Base-by-base conservation (phyloP, 2,113 vertebrate genomes). In the Hippocampus zosterae region DNA sequence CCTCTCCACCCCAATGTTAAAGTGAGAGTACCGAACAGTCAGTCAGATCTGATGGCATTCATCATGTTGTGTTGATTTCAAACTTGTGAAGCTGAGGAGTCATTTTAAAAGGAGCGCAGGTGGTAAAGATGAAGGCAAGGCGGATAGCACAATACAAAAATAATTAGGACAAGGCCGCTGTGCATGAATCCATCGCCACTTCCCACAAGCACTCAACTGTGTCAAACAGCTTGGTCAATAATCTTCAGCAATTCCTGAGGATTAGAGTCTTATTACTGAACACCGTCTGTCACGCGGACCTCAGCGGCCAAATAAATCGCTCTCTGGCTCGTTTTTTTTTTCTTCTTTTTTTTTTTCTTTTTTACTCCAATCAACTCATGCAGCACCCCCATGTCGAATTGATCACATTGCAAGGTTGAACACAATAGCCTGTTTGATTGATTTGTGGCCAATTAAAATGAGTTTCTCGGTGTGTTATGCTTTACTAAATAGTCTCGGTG, bases 191-290 rank as follows among this genome's bases (percentile, higher is more conserved):
- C 74, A 70, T 76, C 63, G 71, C 74, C 52, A 76, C 75, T 85
- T 80, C 80, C 81, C 75, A 85, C 78, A 66, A 79, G 71, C 81
- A 81, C 83, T 88, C 85, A 81, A 82, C 87, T 87, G 87, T 87
- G 89, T 87, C 89, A 89, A 88, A 88, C 88, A 91, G 88, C 85
- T 87, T 87, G 84, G 81, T 84, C 89, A 89, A 85, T 92, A 91
- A 92, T 91, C 88, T 88, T 87, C 85, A 83, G 85, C 84, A 85
- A 90, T 88, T 92, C 87, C 81, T 69, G 70, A 79, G 89, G 90
- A 92, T 92, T 92, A 92, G 83, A 83, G 84, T 89, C 86, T 89
- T 85, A 90, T 87, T 88, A 90, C 84, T 8, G 72, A 75, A 83
- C 75, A 68, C 85, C 88, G 82, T 87, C 89, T 90, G 89, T 88